These are phyloP conservation scores for Allolobophora icterica DNA, from an alignment of 2,888 invertebrate species.

Conservation along the genomic window DNA sequence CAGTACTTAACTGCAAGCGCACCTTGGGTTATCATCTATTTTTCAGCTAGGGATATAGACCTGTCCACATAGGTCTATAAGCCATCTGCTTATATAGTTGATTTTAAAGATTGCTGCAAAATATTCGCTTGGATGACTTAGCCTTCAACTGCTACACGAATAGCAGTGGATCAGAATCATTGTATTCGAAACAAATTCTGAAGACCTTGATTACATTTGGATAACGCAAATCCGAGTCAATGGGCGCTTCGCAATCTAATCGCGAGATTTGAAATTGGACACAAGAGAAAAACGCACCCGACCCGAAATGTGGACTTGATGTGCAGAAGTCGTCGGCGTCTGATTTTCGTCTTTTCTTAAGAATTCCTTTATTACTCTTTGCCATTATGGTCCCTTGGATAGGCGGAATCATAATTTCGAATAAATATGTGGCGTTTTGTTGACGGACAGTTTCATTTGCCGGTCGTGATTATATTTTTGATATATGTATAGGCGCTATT, in stretches of 20 bases:
- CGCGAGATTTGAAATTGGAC: not conserved
- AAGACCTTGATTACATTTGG: not conserved
- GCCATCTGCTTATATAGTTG: not conserved
- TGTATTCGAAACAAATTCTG: not conserved
- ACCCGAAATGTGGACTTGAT: not conserved
- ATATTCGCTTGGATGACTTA: not conserved
- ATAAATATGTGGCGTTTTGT: conserved; percentile 17
- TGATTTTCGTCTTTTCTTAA: not conserved
- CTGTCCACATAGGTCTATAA: not conserved
- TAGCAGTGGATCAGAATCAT: not conserved
- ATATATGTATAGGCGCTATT: conserved; percentile 17
- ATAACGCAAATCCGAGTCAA: not conserved
- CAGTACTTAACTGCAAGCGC: not conserved
- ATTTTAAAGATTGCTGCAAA: not conserved
- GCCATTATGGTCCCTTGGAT: not conserved
- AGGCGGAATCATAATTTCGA: conserved; percentile 3
- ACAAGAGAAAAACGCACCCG: conserved; percentile 1
- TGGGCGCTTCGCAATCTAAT: not conserved
- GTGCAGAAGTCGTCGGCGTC: not conserved
- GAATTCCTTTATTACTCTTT: conserved; percentile 5
- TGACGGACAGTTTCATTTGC: conserved; percentile 17
- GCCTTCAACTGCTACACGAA: not conserved
- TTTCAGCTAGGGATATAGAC: not conserved
- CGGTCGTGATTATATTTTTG: conserved; percentile 17
- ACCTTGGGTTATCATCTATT: not conserved